Evolutionary conservation across 2,888 invertebrate species (phyloP).

Genomic region (Chaitophorus viminalis): DNA sequence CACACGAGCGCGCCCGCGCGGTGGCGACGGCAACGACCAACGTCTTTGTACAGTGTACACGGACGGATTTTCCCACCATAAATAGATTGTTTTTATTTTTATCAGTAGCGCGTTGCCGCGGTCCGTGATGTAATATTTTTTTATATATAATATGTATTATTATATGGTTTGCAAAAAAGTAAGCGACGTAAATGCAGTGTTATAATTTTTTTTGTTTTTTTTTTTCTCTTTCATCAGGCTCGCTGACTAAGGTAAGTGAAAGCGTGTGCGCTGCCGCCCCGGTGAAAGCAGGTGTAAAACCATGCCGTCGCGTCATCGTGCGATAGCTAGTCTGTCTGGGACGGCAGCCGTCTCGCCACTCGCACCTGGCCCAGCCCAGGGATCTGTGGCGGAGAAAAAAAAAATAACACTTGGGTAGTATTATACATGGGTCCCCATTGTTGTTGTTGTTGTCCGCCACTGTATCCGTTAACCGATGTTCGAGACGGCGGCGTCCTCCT

Average conservation of each 20-base stretch:
- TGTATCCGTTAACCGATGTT: neutral
- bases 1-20: too few species aligned
- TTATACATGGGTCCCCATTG: constrained; percentile 11
- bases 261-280: constrained; percentile 11
- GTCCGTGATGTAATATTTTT: neutral
- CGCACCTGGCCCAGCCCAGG: constrained; percentile 28
- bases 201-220: neutral
- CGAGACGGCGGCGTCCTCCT: neutral
- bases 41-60: constrained; percentile 19
- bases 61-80: constrained; percentile 50
- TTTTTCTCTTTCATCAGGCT: neutral
- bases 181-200: neutral
- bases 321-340: neutral
- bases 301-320: neutral
- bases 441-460: neutral
- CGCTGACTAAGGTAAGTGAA: neutral
- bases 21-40: neutral
- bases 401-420: neutral
- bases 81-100: constrained; percentile 14
- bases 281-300: constrained; percentile 57
- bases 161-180: neutral
- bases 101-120: neutral
- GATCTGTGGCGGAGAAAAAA: neutral
- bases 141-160: too few species aligned
- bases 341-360: neutral